Conservation (phyloP, 2,113 vertebrate species). For the Dendrocopos noguchii region DNA sequence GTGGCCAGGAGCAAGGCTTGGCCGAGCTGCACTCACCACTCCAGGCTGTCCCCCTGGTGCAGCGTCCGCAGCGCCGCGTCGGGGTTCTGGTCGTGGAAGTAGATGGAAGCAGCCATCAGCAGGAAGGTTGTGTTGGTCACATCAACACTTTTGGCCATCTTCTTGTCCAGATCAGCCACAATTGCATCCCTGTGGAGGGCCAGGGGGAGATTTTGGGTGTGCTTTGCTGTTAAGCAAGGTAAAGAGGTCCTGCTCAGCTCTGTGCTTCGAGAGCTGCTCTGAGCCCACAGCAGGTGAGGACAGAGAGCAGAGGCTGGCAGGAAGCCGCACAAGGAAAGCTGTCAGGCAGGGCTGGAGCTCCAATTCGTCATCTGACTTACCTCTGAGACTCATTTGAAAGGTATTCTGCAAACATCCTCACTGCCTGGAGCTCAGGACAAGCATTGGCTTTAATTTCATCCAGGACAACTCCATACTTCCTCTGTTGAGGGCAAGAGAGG, state of each 20-base stretch:
- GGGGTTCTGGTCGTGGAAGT: slow-evolving; percentile 84
- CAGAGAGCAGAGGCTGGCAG: no score
- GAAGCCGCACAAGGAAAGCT: rapidly evolving
- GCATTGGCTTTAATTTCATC: slow-evolving; percentile 89
- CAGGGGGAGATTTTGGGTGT: rapidly evolving
- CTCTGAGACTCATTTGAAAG: slow-evolving; percentile 84
- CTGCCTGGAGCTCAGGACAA: slow-evolving; percentile 88
- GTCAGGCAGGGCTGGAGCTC: rapidly evolving
- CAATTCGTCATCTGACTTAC: slow-evolving; percentile 43
- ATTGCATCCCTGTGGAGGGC: slow-evolving; percentile 79
- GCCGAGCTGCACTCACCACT: slow-evolving; percentile 80
- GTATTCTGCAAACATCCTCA: slow-evolving; percentile 92
- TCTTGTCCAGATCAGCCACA: slow-evolving; percentile 87
- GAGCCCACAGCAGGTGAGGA: no score
- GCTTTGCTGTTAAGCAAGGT: neutral
- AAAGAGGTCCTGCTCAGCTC: no score
- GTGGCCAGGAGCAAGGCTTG: no score
- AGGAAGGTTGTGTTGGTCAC: slow-evolving; percentile 89
- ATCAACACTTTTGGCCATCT: slow-evolving; percentile 90
- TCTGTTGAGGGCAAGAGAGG: slow-evolving; percentile 52
- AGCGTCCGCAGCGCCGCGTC: slow-evolving; percentile 88
- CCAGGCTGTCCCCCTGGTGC: slow-evolving; percentile 93
- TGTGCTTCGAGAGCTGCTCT: no score
- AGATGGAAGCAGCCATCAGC: slow-evolving; percentile 92
- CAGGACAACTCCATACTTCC: slow-evolving; percentile 91